Evolutionary conservation across 2,888 invertebrate species (phyloP), one percentile per base, ranked within the genome.

Genomic region (Eupithecia exiguata): DNA sequence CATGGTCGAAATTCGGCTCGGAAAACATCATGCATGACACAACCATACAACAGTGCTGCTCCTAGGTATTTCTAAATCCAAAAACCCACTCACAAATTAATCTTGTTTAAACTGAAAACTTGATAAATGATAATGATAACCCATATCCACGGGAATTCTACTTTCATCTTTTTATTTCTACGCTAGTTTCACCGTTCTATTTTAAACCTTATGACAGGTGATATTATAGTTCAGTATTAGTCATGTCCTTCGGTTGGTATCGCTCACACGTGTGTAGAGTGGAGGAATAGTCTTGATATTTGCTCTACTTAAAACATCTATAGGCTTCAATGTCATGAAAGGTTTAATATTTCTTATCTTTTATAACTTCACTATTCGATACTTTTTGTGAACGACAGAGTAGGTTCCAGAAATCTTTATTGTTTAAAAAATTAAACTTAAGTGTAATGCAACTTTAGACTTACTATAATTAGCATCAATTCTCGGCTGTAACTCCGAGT

Each of bases 161-260:
- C 66, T 74, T 74, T 69, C 58, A 73, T 76, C 71, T 71, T 72
- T 62, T 62, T 74, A 68, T 77, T 70, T 75, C 69, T 38, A 67
- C 65, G 46, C 18, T 68, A 68, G 58, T 61, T 66, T 63, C 35
- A 38, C 38, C 58, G 21, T 69, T 73, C 75, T 77, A 80, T 79
- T 81, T 78, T 77, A 71, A 71, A 68, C 78, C 67, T 53, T 78
- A 76, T 72, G 40, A 35, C 61, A 73, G n/a, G 67, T 71, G 62
- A 46, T 61, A 75, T 77, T 78, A 78, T 71, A 69, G 76, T 77
- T 79, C 66, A 77, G 69, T 77, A 74, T 81, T 77, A 74, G 66
- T 74, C 76, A 69, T 71, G 66, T 73, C 69, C 61, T 73, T 69
- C 66, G 71, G 73, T 63, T 73, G 73, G 72, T 76, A 75, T 75